phyloP scores from a whole-genome alignment of 2,113 vertebrate genomes.

The Hyaena hyaena region DNA sequence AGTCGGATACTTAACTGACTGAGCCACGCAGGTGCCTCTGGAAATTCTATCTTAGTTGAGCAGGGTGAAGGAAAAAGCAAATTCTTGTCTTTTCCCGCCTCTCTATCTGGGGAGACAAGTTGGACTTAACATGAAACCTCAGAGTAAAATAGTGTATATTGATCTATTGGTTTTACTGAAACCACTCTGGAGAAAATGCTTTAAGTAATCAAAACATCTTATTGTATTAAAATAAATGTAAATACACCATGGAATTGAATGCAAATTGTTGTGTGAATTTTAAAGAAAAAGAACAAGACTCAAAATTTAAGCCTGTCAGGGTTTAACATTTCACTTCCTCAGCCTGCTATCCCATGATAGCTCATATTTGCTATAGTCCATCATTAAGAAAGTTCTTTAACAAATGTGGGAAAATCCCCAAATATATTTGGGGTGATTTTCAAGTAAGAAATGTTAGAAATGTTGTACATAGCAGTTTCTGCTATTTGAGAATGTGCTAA shows the following conservation, averaged over 20 bases:
- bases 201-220: conserved; percentile 10
- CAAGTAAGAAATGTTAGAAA: neutral
- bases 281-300: conserved; percentile 17
- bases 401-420: neutral
- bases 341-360: neutral
- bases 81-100: neutral
- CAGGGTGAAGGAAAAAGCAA: neutral
- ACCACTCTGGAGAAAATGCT: neutral
- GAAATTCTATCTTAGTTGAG: neutral
- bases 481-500: conserved; percentile 4
- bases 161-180: conserved; percentile 5
- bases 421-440: neutral
- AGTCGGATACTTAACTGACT: too few species aligned
- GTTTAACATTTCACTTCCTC: neutral
- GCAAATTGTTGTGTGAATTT: neutral
- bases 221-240: neutral
- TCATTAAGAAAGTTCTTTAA: neutral
- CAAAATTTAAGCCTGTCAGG: neutral
- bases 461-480: neutral
- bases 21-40: too few species aligned
- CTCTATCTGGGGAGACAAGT: neutral
- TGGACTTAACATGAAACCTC: neutral
- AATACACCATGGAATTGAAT: neutral
- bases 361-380: neutral
- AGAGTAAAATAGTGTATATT: neutral